These are phyloP conservation scores for Drosophila kanapiae DNA, from an alignment of 1,140 invertebrate genomes.

Conservation along the genomic window DNA sequence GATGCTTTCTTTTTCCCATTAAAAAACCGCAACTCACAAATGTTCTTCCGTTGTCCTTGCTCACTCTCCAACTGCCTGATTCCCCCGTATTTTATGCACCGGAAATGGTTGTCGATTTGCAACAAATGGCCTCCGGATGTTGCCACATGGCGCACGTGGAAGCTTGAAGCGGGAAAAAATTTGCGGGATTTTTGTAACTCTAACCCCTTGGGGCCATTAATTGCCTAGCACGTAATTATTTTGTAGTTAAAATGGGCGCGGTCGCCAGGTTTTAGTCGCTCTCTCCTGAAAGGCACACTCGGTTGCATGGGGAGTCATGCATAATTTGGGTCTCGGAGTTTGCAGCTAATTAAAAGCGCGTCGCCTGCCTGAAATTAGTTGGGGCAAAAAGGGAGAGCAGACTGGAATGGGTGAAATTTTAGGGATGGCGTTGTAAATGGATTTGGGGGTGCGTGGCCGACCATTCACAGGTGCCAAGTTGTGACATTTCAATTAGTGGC, in stretches of 20 bases:
- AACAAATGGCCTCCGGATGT: slow-evolving; percentile 81
- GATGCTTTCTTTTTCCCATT: slow-evolving; percentile 51
- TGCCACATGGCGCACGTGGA: slow-evolving; percentile 74
- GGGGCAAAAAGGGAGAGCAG: slow-evolving; percentile 16
- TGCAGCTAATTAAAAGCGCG: slow-evolving; percentile 82
- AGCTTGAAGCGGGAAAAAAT: slow-evolving; percentile 27
- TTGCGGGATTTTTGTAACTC: slow-evolving; percentile 53
- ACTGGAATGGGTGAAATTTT: not conserved
- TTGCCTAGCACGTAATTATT: slow-evolving; percentile 82
- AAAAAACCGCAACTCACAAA: slow-evolving; percentile 62
- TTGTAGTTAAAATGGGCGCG: slow-evolving; percentile 78
- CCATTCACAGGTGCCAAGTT: slow-evolving; percentile 50
- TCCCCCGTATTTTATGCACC: slow-evolving; percentile 49
- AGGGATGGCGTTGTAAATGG: not conserved
- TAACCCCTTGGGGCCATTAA: slow-evolving; percentile 78
- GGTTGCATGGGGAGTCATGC: slow-evolving; percentile 53
- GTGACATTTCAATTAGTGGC: slow-evolving; percentile 65
- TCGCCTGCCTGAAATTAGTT: slow-evolving; percentile 63
- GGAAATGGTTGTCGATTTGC: slow-evolving; percentile 79
- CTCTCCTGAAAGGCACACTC: slow-evolving; percentile 7
- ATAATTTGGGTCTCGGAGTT: slow-evolving; percentile 75
- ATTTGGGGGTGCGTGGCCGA: not conserved
- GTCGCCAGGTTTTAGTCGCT: slow-evolving; percentile 6
- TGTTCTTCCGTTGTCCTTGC: slow-evolving; percentile 43
- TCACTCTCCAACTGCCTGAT: not conserved